These are phyloP conservation scores for Tribolium freemani DNA, from an alignment of 2,888 invertebrate genomes.

Conservation along the genomic window DNA sequence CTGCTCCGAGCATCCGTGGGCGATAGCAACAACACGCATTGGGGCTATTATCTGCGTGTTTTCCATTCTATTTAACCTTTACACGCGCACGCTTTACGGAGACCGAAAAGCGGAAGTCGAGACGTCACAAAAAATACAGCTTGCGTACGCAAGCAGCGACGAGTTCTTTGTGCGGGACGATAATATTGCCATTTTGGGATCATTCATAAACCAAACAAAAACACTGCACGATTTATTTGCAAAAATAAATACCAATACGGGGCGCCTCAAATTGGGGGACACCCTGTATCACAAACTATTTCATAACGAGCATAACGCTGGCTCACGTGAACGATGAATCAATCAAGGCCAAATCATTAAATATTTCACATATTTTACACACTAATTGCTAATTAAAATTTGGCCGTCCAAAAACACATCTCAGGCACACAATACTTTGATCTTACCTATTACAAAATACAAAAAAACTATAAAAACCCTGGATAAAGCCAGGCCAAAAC, in stretches of 20 bases:
- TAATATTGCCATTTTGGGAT: background rate
- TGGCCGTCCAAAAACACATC: too few relatives aligned
- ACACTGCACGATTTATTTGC: background rate
- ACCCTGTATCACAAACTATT: background rate
- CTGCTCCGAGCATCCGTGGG: slow-evolving; percentile 61
- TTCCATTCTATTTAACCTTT: slow-evolving; percentile 60
- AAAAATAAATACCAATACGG: too few relatives aligned
- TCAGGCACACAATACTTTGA: too few relatives aligned
- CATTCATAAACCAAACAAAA: background rate
- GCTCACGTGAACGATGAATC: background rate
- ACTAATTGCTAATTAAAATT: too few relatives aligned
- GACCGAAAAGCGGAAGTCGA: slow-evolving; percentile 65
- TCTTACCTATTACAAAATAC: too few relatives aligned
- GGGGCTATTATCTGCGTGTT: slow-evolving; percentile 57
- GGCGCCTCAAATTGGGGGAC: background rate
- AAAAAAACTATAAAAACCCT: too few relatives aligned
- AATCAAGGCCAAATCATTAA: background rate
- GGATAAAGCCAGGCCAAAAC: too few relatives aligned
- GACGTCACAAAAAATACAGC: slow-evolving; percentile 62
- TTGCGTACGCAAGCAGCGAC: slow-evolving; percentile 64
- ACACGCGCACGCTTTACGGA: slow-evolving; percentile 60
- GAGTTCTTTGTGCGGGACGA: slow-evolving; percentile 61
- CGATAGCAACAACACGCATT: slow-evolving; percentile 59
- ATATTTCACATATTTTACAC: too few relatives aligned
- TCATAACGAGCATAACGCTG: background rate